Conservation (phyloP, 1,140 invertebrate species). For the Heterodera schachtii region DNA sequence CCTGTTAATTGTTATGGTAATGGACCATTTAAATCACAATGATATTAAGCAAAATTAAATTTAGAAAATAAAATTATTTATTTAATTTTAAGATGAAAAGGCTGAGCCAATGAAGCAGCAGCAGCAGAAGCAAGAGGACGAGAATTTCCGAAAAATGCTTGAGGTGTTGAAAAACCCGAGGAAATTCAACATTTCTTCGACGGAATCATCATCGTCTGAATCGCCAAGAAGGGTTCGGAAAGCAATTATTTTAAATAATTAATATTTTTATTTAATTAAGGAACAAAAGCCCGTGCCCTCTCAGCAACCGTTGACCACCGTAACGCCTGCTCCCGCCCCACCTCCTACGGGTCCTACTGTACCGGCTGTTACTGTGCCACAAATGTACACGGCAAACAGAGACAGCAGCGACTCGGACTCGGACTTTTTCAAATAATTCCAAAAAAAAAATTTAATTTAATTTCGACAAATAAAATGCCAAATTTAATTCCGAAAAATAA, state of each 20-base stretch:
- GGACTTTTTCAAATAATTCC: conserved; percentile 9
- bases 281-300: background rate
- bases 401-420: conserved; percentile 9
- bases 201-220: background rate
- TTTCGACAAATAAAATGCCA: no score
- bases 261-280: background rate
- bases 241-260: no score
- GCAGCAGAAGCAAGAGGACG: background rate
- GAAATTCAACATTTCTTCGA: background rate
- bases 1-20: no score
- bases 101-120: background rate
- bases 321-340: background rate
- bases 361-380: background rate
- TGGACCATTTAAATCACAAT: background rate
- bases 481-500: no score
- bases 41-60: background rate
- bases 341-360: no score
- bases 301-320: background rate
- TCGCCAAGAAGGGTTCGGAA: background rate
- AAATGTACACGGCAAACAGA: conserved; percentile 2
- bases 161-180: conserved; percentile 4
- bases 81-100: background rate
- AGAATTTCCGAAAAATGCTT: background rate
- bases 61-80: background rate
- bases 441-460: no score